Evolutionary conservation across 2,797 vertebrate genomes (phyloP), one percentile per base, ranked within the genome.

Genomic region (Hippoglossus hippoglossus): DNA sequence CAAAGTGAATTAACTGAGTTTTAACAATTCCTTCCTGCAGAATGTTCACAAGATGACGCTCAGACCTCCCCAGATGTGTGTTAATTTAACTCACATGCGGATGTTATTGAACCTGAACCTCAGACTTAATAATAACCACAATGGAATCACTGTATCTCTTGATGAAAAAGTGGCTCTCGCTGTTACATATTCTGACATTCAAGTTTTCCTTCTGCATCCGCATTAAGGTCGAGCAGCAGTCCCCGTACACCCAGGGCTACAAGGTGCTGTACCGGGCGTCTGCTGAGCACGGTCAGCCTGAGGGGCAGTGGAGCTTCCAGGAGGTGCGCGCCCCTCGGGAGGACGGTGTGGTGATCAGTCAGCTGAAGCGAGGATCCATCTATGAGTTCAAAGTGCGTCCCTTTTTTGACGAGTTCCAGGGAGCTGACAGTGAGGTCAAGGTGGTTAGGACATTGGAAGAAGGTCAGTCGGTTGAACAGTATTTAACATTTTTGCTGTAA

Each of bases 321-420:
- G 97, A 99, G 91, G 96, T 97, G 53, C 96, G 87, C 34, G 93
- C 94, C 25, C 94, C 95, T 0, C 94, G 92, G 60, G 96, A 97
- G 85, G 96, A 97, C 25, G 96, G 95, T 0, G 93, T 95, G 49
- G 74, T 98, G 71, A 95, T 99, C 79, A 85, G 96, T 0, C 96
- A 97, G 82, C 96, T 99, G 72, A 97, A 91, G 89, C 98, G 95
- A 84, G 97, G 97, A n/a, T 95, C 96, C 81, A 97, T 96, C 89
- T 99, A 99, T 0, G 96, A 99, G 94, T 97, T 99, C 92, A 99
- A 99, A 91, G 96, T 97, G 70, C 95, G 98, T 0, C 98, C 98
- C 22, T 99, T 98, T 90, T 99, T 99, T 90, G 97, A 99, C 64
- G 98, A 99, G 89, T 99, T 99, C 94, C 98, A 99, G 92, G 98